Percentiles rank a stretch among this genome's conserved stretches.
Evolutionary conservation across 2,797 vertebrate species (phyloP).

Genomic region (Epinephelus malabaricus): DNA sequence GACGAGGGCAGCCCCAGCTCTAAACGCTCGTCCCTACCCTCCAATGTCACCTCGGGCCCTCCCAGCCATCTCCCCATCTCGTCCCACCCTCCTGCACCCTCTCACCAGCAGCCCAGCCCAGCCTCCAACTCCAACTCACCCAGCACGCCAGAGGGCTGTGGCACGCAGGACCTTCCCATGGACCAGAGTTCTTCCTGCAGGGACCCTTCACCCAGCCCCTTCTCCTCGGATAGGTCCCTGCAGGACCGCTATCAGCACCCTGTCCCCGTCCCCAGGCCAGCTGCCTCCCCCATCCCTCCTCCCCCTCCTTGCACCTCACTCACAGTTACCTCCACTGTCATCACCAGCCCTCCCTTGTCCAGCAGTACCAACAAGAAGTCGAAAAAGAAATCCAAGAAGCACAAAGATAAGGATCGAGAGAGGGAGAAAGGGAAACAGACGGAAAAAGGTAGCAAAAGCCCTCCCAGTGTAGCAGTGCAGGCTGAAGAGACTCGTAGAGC

Average conservation of each 20-base stretch:
- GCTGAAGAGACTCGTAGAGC: constrained; percentile 66
- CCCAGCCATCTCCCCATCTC: constrained; percentile 69
- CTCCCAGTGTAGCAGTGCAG: constrained; percentile 51
- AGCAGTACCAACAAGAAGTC: constrained; percentile 84
- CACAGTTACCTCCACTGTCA: constrained; percentile 75
- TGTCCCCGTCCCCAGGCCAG: constrained; percentile 40
- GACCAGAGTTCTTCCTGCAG: constrained; percentile 87
- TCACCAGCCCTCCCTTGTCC: constrained; percentile 71
- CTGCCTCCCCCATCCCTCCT: constrained; percentile 61
- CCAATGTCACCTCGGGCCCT: constrained; percentile 70
- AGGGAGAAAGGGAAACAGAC: constrained; percentile 77
- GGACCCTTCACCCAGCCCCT: constrained; percentile 86
- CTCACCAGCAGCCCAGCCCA: constrained; percentile 85
- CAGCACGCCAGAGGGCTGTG: constrained; percentile 90
- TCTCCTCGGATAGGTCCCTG: constrained; percentile 56
- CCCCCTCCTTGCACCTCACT: constrained; percentile 67
- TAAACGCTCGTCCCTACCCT: constrained; percentile 74
- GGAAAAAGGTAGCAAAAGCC: constrained; percentile 52
- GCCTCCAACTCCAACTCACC: constrained; percentile 92
- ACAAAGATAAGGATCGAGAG: constrained; percentile 87
- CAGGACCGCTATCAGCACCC: constrained; percentile 65
- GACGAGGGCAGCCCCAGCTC: constrained; percentile 76
- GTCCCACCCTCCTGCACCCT: constrained; percentile 79
- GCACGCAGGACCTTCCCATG: constrained; percentile 91
- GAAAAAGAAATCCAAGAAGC: constrained; percentile 92